phyloP scores from a whole-genome alignment of 2,797 vertebrate genomes.

The Thripadectes ignobilis region DNA sequence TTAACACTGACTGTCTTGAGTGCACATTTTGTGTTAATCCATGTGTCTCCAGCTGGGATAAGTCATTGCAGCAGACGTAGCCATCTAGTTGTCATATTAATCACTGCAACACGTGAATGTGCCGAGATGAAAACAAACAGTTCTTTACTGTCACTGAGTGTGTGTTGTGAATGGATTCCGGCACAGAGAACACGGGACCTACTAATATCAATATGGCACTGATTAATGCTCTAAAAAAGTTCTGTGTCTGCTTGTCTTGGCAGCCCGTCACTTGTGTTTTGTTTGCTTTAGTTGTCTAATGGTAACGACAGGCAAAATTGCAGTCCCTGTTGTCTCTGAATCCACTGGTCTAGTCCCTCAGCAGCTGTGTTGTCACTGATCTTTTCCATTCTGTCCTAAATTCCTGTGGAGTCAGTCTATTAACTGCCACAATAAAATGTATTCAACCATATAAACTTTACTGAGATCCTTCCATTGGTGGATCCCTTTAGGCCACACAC shows the following conservation, averaged over 20 bases:
- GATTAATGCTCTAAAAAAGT: not conserved
- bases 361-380: slow-evolving; percentile 47
- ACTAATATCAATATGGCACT: not conserved
- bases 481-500: slow-evolving; percentile 26
- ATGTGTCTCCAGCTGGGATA: not conserved
- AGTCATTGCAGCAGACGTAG: not conserved
- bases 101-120: not conserved
- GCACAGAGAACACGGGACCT: not conserved
- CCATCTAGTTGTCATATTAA: not conserved
- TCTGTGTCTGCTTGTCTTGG: not conserved
- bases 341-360: not conserved
- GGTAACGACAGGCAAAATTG: not conserved
- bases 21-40: not conserved
- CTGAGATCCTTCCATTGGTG: not conserved
- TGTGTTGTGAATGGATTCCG: not conserved
- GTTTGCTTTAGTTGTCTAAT: not conserved
- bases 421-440: slow-evolving; percentile 53
- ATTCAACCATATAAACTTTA: slow-evolving; percentile 38
- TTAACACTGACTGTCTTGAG: not conserved
- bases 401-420: slow-evolving; percentile 26
- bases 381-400: slow-evolving; percentile 27
- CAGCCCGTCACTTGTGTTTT: not conserved
- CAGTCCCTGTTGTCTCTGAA: slow-evolving; percentile 3
- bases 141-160: not conserved
- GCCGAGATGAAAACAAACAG: not conserved